Evolutionary conservation across 2,113 vertebrate species (phyloP).

Genomic region (Poeciliopsis occidentalis): DNA sequence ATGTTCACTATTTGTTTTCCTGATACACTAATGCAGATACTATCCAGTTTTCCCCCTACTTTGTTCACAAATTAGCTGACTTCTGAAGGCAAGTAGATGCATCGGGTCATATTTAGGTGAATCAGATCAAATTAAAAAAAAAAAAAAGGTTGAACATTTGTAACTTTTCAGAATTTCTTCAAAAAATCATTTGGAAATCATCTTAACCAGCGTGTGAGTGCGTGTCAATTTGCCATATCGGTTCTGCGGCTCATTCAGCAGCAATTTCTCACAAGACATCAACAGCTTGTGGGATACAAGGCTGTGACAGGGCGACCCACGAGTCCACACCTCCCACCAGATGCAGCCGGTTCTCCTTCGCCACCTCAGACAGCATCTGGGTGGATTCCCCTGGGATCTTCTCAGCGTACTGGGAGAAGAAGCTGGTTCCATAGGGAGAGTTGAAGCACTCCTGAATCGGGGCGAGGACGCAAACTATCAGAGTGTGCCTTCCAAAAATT

Average conservation of each 20-base stretch:
- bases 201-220: neutral
- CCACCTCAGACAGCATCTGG: conserved; percentile 86
- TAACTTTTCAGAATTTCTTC: no score
- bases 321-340: conserved; percentile 88
- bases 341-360: conserved; percentile 88
- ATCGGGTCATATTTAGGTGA: no score
- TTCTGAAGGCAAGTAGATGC: no score
- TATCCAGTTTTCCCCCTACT: neutral
- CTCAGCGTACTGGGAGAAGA: conserved; percentile 91
- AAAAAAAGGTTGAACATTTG: no score
- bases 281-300: no score
- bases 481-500: neutral
- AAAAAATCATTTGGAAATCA: neutral
- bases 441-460: conserved; percentile 92
- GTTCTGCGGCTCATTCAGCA: neutral
- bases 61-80: no score
- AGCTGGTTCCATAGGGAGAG: conserved; percentile 91
- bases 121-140: no score
- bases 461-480: neutral
- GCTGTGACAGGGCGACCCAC: neutral
- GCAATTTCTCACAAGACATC: no score
- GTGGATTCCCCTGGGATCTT: conserved; percentile 93
- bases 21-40: neutral
- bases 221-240: neutral
- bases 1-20: neutral